Evolutionary conservation across 2,113 vertebrate genomes (phyloP), one percentile per base, ranked within the genome.

Genomic region (Psettodes erumei): DNA sequence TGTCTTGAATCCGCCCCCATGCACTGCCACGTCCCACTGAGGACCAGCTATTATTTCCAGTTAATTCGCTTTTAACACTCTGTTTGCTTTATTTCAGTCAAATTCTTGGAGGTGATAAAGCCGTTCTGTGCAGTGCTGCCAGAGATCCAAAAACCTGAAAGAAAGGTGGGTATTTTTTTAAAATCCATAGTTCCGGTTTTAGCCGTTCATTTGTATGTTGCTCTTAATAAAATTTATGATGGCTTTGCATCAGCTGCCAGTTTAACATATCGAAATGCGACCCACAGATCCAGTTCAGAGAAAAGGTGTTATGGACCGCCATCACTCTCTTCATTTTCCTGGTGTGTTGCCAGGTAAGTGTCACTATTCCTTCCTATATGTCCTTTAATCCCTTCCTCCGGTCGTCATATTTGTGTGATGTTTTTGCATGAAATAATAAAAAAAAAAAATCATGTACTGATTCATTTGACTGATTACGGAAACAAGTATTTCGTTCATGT

Each of bases 321-420:
- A 99, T 99, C 80, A 99, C 98, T 1, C 96, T 99, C 48, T 99
- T 99, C 89, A 99, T 99, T 92, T 99, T 99, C 88, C 90, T 99
- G 85, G 98, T 99, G 54, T 99, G 98, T 86, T 99, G 98, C 86
- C 98, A 99, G 96, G 98, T 99, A 91, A 84, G 81, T 85, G 58
- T 28, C n/a, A 18, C n/a, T 7, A 3, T 61, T 62, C 12, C 19
- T 23, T 59, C 7, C 1, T 56, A 16, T 71, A 16, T 42, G 6
- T 64, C 19, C 51, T 68, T 43, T 32, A 30, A 10, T 61, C 10
- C 40, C n/a, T 50, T n/a, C 0, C 30, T 35, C 12, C 16, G 35
- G 7, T 28, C 28, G 37, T 8, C 8, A 38, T 40, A 15, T 21
- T 45, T 19, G 19, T 42, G 25, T 48, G 19, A 32, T 32, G 30